Conservation (phyloP, 2,888 invertebrate genomes). For the Globia sparganii region DNA sequence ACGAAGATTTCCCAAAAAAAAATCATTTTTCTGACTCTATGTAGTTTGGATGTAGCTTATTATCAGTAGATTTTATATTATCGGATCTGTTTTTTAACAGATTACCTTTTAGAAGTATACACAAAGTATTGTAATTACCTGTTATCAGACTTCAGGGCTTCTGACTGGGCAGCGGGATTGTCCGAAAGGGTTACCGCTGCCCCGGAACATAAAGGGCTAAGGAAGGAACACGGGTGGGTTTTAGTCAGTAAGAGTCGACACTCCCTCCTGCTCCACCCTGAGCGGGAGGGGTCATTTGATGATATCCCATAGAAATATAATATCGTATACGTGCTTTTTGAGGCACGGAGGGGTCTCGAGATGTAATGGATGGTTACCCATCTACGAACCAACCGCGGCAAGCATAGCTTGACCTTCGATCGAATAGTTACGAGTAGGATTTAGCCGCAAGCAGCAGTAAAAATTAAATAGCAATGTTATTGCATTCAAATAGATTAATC, state of each 20-base stretch:
- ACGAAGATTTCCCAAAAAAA: neutral
- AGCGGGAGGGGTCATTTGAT: no score
- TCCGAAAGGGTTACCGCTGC: no score
- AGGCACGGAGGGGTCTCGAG: neutral
- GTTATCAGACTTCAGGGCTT: neutral
- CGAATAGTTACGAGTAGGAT: neutral
- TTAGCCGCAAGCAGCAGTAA: neutral
- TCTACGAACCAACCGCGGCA: neutral
- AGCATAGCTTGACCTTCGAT: neutral
- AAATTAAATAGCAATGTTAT: neutral
- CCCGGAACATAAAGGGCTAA: no score
- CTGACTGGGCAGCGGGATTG: no score
- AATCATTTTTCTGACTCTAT: neutral
- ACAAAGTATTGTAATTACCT: neutral
- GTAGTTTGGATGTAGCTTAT: neutral
- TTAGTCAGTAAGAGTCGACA: no score
- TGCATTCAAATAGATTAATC: constrained; percentile 1
- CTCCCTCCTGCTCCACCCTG: no score
- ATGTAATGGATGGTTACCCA: neutral
- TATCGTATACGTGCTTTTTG: no score
- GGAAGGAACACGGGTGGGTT: no score
- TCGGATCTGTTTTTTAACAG: neutral
- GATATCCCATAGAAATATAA: no score
- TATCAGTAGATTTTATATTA: neutral
- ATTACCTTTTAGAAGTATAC: neutral